Conservation (phyloP, 2,797 vertebrate species). For the Phrynocephalus forsythii region DNA sequence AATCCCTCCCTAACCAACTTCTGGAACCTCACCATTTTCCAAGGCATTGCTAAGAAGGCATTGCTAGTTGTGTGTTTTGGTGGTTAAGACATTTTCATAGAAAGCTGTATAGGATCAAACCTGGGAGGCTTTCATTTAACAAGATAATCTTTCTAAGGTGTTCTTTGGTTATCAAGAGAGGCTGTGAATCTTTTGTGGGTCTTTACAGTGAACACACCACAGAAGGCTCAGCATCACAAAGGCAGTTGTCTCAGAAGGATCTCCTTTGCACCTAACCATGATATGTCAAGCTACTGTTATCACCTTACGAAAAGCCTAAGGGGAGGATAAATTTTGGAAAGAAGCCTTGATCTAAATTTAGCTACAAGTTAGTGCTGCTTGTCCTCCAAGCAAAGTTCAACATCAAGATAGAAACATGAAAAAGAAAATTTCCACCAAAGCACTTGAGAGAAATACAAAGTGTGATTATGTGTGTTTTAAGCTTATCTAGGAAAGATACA, state of each 20-base stretch:
- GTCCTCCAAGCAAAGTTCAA: slow-evolving; percentile 9
- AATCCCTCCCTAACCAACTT: too few species aligned
- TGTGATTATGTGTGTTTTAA: neutral
- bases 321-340: slow-evolving; percentile 25
- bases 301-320: slow-evolving; percentile 23
- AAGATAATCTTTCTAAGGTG: slow-evolving; percentile 35
- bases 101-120: slow-evolving; percentile 36
- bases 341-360: slow-evolving; percentile 53
- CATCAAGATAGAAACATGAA: slow-evolving; percentile 28
- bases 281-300: slow-evolving; percentile 38
- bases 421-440: neutral
- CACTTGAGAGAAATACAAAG: neutral
- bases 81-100: slow-evolving; percentile 29
- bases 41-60: neutral
- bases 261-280: neutral
- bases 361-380: slow-evolving; percentile 14
- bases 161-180: slow-evolving; percentile 34
- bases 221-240: slow-evolving; percentile 31
- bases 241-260: slow-evolving; percentile 17
- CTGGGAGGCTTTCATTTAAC: slow-evolving; percentile 43
- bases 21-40: neutral
- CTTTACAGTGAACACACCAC: slow-evolving; percentile 23
- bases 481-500: neutral
- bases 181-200: slow-evolving; percentile 25
- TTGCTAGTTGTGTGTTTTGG: neutral